These are phyloP conservation scores for Chaetogeoica ovagalla DNA, from an alignment of 2,888 invertebrate genomes.

Conservation along the genomic window DNA sequence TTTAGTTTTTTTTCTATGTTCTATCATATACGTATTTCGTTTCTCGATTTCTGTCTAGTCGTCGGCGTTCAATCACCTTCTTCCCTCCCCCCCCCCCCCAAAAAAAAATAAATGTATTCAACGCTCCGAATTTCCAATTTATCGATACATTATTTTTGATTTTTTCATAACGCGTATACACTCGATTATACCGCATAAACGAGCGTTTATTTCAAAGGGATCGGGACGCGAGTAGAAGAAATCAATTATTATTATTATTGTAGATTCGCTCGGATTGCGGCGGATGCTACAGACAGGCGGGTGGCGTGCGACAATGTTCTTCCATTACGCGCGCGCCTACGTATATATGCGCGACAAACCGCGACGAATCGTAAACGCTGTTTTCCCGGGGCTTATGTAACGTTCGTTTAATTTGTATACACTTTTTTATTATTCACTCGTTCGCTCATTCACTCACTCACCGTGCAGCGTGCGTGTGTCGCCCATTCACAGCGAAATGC, in stretches of 20 bases:
- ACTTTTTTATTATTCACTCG: neutral
- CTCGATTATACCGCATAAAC: too few species aligned
- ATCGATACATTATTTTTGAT: too few species aligned
- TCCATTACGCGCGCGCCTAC: slow-evolving; percentile 31
- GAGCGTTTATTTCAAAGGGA: too few species aligned
- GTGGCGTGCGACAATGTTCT: slow-evolving; percentile 24
- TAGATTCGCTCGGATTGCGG: slow-evolving; percentile 17
- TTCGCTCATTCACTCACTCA: neutral
- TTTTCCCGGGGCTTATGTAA: slow-evolving; percentile 6
- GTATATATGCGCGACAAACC: slow-evolving; percentile 19
- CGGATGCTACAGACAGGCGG: neutral
- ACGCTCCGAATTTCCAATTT: too few species aligned
- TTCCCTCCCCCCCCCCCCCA: too few species aligned
- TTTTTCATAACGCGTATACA: too few species aligned
- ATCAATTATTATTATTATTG: slow-evolving; percentile 18
- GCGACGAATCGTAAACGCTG: slow-evolving; percentile 40
- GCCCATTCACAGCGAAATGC: slow-evolving; percentile 38
- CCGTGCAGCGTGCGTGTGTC: neutral
- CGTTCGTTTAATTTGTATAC: slow-evolving; percentile 31
- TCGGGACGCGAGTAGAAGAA: neutral
- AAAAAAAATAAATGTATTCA: too few species aligned
- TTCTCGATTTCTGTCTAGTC: too few species aligned
- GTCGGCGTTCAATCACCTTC: too few species aligned
- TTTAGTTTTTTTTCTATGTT: too few species aligned
- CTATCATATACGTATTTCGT: too few species aligned